phyloP scores from a whole-genome alignment of 2,113 vertebrate genomes.

The Gobiocypris rarus region DNA sequence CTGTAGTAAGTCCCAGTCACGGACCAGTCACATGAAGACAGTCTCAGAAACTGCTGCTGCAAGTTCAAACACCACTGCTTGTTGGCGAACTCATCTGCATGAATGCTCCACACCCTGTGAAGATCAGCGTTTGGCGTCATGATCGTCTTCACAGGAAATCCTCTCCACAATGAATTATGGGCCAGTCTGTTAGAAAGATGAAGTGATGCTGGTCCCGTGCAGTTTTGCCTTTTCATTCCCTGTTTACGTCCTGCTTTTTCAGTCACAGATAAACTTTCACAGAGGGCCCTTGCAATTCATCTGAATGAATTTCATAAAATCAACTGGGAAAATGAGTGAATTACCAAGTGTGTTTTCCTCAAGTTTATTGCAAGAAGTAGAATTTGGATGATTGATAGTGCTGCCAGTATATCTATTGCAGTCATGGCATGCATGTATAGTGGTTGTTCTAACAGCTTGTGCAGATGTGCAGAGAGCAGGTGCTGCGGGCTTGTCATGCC shows the following conservation, averaged over 20 bases:
- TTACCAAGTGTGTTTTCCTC: not conserved
- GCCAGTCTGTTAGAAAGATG: constrained; percentile 1
- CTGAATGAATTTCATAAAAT: not conserved
- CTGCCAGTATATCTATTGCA: too few relatives aligned
- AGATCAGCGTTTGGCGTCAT: not conserved
- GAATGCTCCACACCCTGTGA: not conserved
- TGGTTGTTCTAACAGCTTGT: constrained; percentile 3
- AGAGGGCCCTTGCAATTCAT: not conserved
- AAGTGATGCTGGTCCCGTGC: not conserved
- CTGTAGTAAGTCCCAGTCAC: not conserved
- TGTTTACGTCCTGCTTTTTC: not conserved
- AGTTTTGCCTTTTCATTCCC: not conserved
- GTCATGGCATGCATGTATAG: not conserved
- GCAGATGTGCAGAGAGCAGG: constrained; percentile 33
- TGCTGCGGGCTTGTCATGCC: constrained; percentile 11
- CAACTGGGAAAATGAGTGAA: not conserved
- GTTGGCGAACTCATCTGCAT: not conserved
- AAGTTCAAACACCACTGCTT: not conserved
- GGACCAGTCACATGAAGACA: not conserved
- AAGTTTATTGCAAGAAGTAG: not conserved
- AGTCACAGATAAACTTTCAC: not conserved
- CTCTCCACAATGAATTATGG: constrained; percentile 24
- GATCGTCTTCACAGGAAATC: constrained; percentile 31
- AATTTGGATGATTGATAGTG: not conserved
- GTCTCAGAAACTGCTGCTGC: not conserved